Evolutionary conservation across 2,113 vertebrate genomes (phyloP).

Genomic region (Potamarius usumacintae): DNA sequence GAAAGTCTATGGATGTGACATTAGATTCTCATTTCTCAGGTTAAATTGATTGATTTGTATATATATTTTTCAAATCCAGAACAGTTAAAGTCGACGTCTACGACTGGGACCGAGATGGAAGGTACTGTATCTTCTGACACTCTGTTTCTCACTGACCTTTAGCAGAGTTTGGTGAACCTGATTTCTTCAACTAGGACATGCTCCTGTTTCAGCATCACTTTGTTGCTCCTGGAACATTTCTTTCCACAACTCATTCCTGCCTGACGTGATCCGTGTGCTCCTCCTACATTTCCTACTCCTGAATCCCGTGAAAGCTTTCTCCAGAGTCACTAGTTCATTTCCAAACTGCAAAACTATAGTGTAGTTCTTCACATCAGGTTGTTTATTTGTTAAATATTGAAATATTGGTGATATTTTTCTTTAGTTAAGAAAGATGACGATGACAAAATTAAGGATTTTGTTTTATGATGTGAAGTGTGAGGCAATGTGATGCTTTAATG

Average conservation of each 20-base stretch:
- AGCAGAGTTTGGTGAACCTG: neutral
- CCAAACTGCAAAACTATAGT: neutral
- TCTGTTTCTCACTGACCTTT: neutral
- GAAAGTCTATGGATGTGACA: neutral
- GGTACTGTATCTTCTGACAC: slow-evolving; percentile 68
- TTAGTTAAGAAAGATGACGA: neutral
- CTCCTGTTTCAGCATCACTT: neutral
- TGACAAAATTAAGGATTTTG: neutral
- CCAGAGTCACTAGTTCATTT: neutral
- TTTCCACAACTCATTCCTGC: neutral
- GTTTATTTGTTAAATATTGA: neutral
- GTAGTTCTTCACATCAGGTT: neutral
- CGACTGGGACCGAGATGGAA: slow-evolving; percentile 97
- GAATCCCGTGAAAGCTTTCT: neutral
- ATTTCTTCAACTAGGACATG: neutral
- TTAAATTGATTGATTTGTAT: slow-evolving; percentile 24
- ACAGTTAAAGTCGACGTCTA: slow-evolving; percentile 95
- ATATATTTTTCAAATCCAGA: slow-evolving; percentile 65
- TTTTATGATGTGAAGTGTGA: neutral
- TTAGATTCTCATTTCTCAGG: neutral
- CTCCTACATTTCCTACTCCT: neutral
- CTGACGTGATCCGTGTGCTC: neutral
- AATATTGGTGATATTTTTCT: neutral
- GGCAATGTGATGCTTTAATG: neutral
- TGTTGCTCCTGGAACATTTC: neutral